Evolutionary conservation across 2,888 invertebrate species (phyloP), one percentile per base, ranked within the genome.

Genomic region (Theretra japonica): DNA sequence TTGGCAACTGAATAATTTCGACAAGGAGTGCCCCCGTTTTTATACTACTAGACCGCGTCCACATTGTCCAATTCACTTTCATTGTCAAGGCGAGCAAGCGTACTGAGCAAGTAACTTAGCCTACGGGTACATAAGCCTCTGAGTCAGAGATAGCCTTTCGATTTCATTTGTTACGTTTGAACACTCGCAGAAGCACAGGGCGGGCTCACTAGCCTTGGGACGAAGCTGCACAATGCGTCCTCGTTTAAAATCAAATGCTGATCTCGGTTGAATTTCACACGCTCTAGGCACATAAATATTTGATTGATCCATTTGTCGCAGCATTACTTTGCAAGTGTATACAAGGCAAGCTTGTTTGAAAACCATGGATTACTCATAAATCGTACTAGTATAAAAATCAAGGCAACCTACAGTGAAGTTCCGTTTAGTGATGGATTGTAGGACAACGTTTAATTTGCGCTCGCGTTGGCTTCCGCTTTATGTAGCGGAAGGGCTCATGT

Each of bases 1-100:
- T 90, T 92, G 94, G 93, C 80, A 93, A 94, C 94, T 94, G 94
- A 94, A 93, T 94, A 94, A 90, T 93, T 88, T 91, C 81, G 82
- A 80, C 79, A 85, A 82, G 85, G 82, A 86, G 86, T 90, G 91
- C 91, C 88, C 89, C 82, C 86, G 91, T 94, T 93, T 94, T 92
- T 94, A 94, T 94, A 94, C 86, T 79, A 82, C 84, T 85, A 86
- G 83, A 83, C 83, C 82, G 83, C 79, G 82, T 83, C 81, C 82
- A 84, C 83, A 87, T 80, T 87, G 87, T 87, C 86, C 90, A 87
- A 85, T 88, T 90, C 85, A 90, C 94, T 94, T 93, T 94, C 94
- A 94, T 94, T 94, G 94, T 81, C 94, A 94, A 93, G 94, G 94
- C 88, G 80, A 91, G 79, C 91, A 57, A 80, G 87, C 83, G 83